These are phyloP conservation scores for Rattus norvegicus DNA, from an alignment of 2,113 vertebrate species.

Conservation along the genomic window DNA sequence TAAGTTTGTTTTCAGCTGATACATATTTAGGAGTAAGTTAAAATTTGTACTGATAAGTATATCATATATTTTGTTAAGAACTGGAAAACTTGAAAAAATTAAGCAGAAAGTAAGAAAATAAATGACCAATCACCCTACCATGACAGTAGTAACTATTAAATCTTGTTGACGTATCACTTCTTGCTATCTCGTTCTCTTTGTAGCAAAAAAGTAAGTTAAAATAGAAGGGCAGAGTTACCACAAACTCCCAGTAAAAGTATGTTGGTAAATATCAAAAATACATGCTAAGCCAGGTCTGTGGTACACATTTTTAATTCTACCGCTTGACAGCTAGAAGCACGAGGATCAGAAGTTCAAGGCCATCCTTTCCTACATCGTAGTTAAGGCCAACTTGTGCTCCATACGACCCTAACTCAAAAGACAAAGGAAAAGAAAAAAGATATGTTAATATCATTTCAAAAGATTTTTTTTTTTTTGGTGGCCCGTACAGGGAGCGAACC, in stretches of 20 bases:
- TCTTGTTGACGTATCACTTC: slow-evolving; percentile 10
- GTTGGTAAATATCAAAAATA: slow-evolving; percentile 48
- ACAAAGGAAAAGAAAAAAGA: background rate
- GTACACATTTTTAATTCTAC: background rate
- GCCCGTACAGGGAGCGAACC: too few species aligned
- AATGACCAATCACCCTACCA: background rate
- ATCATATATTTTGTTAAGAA: slow-evolving; percentile 51
- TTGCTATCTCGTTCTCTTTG: slow-evolving; percentile 47
- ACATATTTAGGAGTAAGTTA: slow-evolving; percentile 51
- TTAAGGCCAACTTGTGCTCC: background rate
- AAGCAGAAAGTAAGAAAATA: slow-evolving; percentile 57
- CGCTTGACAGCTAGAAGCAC: background rate
- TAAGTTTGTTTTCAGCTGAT: background rate
- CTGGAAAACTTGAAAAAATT: background rate
- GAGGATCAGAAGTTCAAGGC: background rate
- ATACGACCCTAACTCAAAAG: background rate
- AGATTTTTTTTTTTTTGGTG: too few species aligned
- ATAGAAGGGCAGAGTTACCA: slow-evolving; percentile 7
- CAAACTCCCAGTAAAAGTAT: slow-evolving; percentile 19
- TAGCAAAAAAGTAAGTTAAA: slow-evolving; percentile 49
- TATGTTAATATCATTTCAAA: slow-evolving; percentile 33
- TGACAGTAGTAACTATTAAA: slow-evolving; percentile 8
- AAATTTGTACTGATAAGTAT: background rate
- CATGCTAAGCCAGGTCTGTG: background rate
- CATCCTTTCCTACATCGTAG: background rate